Evolutionary conservation across 2,797 vertebrate species (phyloP), one percentile per base, ranked within the genome.

Genomic region (Lagorchestes hirsutus): DNA sequence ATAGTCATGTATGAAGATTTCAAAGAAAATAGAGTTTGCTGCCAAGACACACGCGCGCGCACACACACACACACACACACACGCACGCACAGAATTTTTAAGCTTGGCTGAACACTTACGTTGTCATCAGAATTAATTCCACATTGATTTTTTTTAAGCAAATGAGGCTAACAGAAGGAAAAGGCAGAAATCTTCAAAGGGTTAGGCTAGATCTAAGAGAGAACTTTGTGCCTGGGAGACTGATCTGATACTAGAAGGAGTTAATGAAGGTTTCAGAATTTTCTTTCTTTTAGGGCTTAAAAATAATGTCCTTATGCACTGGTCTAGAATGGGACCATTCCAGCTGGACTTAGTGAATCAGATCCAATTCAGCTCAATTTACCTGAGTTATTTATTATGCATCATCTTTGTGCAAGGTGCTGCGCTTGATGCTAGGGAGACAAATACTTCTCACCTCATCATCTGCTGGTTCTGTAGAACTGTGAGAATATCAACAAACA

Each of bases 41-140:
- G 95, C 93, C 62, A 95, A 95, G 91, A 95, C 92, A 96, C 74
- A n/a, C 55, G 52, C 96, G n/a, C 55, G 93, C 67, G 22, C 34
- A 74, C 62, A 22, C 59, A 34, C 59, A 34, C 59, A 34, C 59
- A 34, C 58, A 62, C 59, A 34, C 58, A 31, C 58, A 31, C 59
- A 62, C 59, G 27, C 29, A 34, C 58, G 31, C 58, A 34, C 59
- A 62, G 2, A 6, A 93, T 95, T 98, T 98, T 96, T 58, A 96
- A 97, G 93, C 94, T 95, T 54, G 97, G 40, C 94, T 97, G 91
- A 97, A 94, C 93, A 91, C 59, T 27, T 46, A 54, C 94, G 55
- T 95, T 97, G 90, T 94, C 93, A 95, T 56, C 93, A 93, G 55
- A 96, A 97, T 96, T 96, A 97, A 97, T 98, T 98, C 97, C 97